Base-by-base conservation (phyloP, 2,113 vertebrate species). In the Siniperca knerii region DNA sequence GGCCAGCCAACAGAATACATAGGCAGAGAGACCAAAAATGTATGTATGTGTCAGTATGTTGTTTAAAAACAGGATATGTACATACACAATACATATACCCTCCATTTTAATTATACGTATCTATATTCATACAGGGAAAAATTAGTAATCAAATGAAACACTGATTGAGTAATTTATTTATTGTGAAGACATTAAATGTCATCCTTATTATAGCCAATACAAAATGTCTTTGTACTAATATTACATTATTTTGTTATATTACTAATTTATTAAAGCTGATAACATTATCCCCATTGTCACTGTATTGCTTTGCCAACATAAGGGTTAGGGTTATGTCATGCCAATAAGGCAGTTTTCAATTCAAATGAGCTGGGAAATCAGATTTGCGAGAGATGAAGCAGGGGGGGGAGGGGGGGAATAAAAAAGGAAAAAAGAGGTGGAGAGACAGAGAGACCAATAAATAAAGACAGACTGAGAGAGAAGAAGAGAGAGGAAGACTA, bases 281-380 rank as follows among this genome's bases (percentile, higher is more conserved):
- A 29, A 18, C n/a, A 35, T 44, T 18, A 37, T 83, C 75, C 25
- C 37, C 20, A 44, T 25, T 58, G 37, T 8, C 62, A 37, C 40
- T 82, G 29, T 29, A 21, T 40, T 70, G 18, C 66, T 77, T 37
- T 46, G 9, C 8, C 12, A 55, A 65, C 35, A 42, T 60, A 6
- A 10, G 2, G 40, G 15, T 85, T 40, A 6, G 2, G 54, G 44
- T 70, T 42, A 52, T 82, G 44, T 74, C 48, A 40, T 48, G 25
- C 18, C 66, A 65, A 46, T 55, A 48, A 69, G 20, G 29, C 15
- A 25, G 72, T 52, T 29, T 50, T 73, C 23, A 50, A 25, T 61
- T 65, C 42, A 69, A 79, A 82, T 57, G 55, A 88, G 52, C 40
- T 71, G 29, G 55, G 35, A 60, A 69, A 73, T 75, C 35, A 70